Percentiles rank a stretch among this genome's conserved stretches.
phyloP scores from a whole-genome alignment of 2,797 vertebrate species.

The Acanthurus lineatus region DNA sequence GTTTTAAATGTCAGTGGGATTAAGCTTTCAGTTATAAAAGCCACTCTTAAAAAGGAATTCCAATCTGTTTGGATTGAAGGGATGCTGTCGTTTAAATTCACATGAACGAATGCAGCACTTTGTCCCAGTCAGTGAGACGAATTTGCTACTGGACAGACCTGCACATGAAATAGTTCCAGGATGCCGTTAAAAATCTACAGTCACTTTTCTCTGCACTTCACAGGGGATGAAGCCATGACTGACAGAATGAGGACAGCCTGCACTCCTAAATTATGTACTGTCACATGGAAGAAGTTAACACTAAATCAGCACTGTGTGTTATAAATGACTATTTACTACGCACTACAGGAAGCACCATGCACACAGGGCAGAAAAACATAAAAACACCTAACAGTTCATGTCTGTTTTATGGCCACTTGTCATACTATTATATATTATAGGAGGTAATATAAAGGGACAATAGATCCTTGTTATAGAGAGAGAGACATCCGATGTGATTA shows the following conservation, averaged over 20 bases:
- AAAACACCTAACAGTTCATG: not conserved
- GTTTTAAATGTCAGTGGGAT: conserved; percentile 16
- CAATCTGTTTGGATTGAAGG: not conserved
- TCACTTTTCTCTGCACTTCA: conserved; percentile 51
- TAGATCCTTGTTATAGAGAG: conserved; percentile 29
- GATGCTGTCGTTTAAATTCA: conserved; percentile 27
- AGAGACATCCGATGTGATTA: conserved; percentile 50
- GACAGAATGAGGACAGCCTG: conserved; percentile 79
- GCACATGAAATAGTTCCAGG: conserved; percentile 37
- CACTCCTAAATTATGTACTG: conserved; percentile 68
- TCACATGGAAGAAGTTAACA: conserved; percentile 57
- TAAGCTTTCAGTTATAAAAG: conserved; percentile 1
- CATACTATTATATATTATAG: conserved; percentile 43
- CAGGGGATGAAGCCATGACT: conserved; percentile 57
- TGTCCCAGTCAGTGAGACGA: conserved; percentile 15
- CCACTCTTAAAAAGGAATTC: not conserved
- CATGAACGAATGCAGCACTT: conserved; percentile 27
- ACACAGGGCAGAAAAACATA: conserved; percentile 10
- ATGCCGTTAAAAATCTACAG: conserved; percentile 56
- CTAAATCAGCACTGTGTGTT: conserved; percentile 41
- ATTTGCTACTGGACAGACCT: conserved; percentile 9
- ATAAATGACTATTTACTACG: conserved; percentile 46
- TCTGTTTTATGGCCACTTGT: conserved; percentile 18
- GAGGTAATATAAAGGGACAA: conserved; percentile 44
- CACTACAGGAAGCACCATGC: conserved; percentile 16